phyloP scores from a whole-genome alignment of 92 coral and sea anemone species.

The Metridium senile region DNA sequence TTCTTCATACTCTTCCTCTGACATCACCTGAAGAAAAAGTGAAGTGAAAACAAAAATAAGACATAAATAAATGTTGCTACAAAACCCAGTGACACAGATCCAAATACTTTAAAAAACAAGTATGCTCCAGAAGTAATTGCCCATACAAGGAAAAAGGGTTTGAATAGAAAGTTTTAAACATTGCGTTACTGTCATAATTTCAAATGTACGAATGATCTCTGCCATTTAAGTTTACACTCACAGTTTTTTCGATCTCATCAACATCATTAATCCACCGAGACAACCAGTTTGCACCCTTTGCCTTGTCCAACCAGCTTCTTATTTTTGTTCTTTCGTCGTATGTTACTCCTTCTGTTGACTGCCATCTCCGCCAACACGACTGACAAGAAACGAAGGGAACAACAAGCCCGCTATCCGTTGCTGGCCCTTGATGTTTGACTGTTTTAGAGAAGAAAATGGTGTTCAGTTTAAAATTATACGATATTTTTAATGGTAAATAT shows the following conservation, averaged over 20 bases:
- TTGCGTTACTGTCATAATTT: neutral
- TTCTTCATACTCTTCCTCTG: slow-evolving; percentile 89
- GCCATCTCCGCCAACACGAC: slow-evolving; percentile 71
- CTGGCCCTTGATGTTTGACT: slow-evolving; percentile 18
- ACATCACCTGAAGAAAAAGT: slow-evolving; percentile 65
- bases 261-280: slow-evolving; percentile 85
- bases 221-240: slow-evolving; percentile 9
- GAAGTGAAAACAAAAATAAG: neutral
- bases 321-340: slow-evolving; percentile 55
- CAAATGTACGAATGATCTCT: neutral
- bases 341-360: slow-evolving; percentile 54
- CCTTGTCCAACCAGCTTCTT: slow-evolving; percentile 73
- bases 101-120: no score
- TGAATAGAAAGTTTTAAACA: no score
- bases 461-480: neutral
- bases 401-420: slow-evolving; percentile 18
- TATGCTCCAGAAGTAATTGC: neutral
- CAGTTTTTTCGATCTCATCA: slow-evolving; percentile 75
- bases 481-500: neutral
- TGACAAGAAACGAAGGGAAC: slow-evolving; percentile 44
- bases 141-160: no score
- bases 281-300: slow-evolving; percentile 80
- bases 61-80: neutral
- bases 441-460: neutral
- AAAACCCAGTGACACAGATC: neutral